Base-by-base conservation (phyloP, 2,888 invertebrate genomes). In the Synanthedon tipuliformis region DNA sequence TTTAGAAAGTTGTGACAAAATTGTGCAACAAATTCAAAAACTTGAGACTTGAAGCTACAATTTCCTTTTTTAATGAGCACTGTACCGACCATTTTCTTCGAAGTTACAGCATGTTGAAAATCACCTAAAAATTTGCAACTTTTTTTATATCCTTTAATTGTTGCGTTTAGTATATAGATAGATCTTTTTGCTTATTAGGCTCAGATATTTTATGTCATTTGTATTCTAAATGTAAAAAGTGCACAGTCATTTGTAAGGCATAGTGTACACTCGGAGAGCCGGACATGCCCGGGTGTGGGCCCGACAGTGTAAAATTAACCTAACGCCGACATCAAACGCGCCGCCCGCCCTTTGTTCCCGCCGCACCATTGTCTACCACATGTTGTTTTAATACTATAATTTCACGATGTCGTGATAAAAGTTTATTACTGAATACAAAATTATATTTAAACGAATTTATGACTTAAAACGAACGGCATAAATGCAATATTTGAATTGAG, bases 391-490 rank as follows among this genome's bases (percentile, higher is more conserved):
- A 77, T 78, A 71, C 75, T 70, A 75, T 81, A 81, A 83, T 83
- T 81, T 78, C 72, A 69, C 79, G 80, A 79, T 81, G 83, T 83
- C 81, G 79, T 81, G 78, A 80, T 78, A 77, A 78, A 80, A 77
- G 77, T 81, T 84, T 83, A 83, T 82, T 76, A 75, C 69, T 64
- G 56, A 57, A 54, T 40, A 41, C 13, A 58, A 57, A 41, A 51
- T n/a, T 56, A 69, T 55, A 66, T 59, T 62, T 40, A 57, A 59
- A 62, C 58, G 65, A 73, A 68, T 55, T 40, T 49, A 18, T 15
- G 2, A 49, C 13, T 55, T 16, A 15, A 1, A 34, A 10, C 5
- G 34, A 34, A 34, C 34, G 34, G 34, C 10, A 34, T 34, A 34
- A 34, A 34, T 10, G 34, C 3, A 10, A 34, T 34, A 34, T 34